A percentile compares a stretch with the other conserved stretches of the same genome.
phyloP scores from a whole-genome alignment of 2,797 vertebrate genomes.

The Brachymystax lenok region DNA sequence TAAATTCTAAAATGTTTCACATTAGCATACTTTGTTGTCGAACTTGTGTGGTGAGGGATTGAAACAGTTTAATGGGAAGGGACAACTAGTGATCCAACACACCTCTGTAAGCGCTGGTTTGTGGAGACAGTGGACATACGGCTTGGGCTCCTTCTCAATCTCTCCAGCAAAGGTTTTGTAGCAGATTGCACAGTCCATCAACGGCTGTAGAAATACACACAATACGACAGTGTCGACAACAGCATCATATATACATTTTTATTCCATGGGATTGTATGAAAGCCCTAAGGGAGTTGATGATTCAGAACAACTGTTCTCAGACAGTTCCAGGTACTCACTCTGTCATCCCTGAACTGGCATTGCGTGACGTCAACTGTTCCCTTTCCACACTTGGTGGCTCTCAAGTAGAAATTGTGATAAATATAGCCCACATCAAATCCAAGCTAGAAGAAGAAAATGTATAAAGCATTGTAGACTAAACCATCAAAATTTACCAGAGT shows the following conservation, averaged over 20 bases:
- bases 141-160: slow-evolving; percentile 66
- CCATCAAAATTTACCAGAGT: background rate
- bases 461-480: background rate
- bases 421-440: slow-evolving; percentile 68
- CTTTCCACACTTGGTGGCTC: slow-evolving; percentile 69
- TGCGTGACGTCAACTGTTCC: slow-evolving; percentile 43
- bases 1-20: background rate
- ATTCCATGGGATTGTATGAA: background rate
- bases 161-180: slow-evolving; percentile 65
- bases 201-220: slow-evolving; percentile 58
- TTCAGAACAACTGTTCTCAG: background rate
- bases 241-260: slow-evolving; percentile 28
- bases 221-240: slow-evolving; percentile 31
- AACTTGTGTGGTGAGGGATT: background rate
- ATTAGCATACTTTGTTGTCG: background rate
- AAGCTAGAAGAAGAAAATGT: slow-evolving; percentile 47
- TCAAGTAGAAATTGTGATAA: slow-evolving; percentile 75
- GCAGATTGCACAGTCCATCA: slow-evolving; percentile 73
- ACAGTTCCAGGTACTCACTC: slow-evolving; percentile 55
- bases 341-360: slow-evolving; percentile 72
- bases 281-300: background rate
- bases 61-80: background rate
- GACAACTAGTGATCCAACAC: slow-evolving; percentile 9
- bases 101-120: slow-evolving; percentile 67
- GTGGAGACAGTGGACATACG: slow-evolving; percentile 73